Evolutionary conservation across 2,113 vertebrate genomes (phyloP), one percentile per base, ranked within the genome.

Genomic region (Lonchura striata): DNA sequence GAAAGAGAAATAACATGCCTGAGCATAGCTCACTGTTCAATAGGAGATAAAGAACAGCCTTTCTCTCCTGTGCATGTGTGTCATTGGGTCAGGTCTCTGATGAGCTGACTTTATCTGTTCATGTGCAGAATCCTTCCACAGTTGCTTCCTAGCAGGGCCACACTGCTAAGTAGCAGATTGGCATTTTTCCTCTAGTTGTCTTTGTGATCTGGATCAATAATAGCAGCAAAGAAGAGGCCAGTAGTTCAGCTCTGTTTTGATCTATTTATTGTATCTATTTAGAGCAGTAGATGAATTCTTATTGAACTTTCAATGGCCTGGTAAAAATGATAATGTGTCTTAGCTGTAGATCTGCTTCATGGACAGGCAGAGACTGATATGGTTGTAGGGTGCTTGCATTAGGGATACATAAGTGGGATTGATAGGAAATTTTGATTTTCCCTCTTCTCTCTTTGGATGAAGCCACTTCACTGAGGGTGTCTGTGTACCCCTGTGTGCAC

Each of bases 121-220:
- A 4, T 52, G 28, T 86, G 65, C 53, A 75, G 35, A 88, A 91
- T 44, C 82, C 88, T 92, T 68, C 83, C 91, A 89, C 97, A 97
- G 96, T 92, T 97, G 96, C 94, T 98, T 97, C 97, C 97, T 97
- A 76, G 82, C 94, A 89, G 88, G 65, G 76, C 64, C 74, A 57
- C 15, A 2, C 70, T 96, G 96, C 92, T 96, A 97, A 97, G 95
- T 21, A 95, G 93, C 95, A 81, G 90, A 20, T 71, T 95, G 92
- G 89, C 88, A 61, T 91, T 97, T 91, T 97, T 82, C 92, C 93
- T 94, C 47, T 75, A 27, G 76, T 46, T 92, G 56, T 69, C 90
- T 93, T 96, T 95, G 82, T 96, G 59, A 71, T 84, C 25, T 92
- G 60, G 47, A 86, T 39, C 86, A 92, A 76, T 66, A 82, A 71